Evolutionary conservation across 2,888 invertebrate species (phyloP).

Genomic region (Sarcophaga carnaria): DNA sequence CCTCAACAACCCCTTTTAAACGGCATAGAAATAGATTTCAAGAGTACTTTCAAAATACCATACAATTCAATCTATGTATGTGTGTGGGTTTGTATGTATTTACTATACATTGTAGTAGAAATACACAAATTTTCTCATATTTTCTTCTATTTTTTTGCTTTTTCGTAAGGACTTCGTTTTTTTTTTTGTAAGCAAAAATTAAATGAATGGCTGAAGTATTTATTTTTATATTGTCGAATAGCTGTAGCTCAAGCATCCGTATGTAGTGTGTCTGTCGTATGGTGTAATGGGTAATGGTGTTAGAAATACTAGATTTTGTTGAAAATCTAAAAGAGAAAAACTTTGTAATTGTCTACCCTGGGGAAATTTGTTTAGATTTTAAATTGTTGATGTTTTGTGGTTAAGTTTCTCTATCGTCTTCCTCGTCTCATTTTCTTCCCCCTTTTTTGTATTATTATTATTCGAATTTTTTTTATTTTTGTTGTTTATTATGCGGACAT

Average conservation of each 20-base stretch:
- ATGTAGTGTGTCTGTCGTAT: neutral
- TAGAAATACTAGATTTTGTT: neutral
- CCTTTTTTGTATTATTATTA: neutral
- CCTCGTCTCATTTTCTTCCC: neutral
- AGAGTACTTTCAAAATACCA: neutral
- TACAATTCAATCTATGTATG: neutral
- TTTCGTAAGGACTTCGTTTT: conserved; percentile 16
- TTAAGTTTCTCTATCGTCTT: conserved; percentile 21
- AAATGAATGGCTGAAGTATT: conserved; percentile 32
- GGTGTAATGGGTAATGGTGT: neutral
- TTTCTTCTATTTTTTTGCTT: no score
- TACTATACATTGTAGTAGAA: neutral
- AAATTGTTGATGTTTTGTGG: conserved; percentile 69
- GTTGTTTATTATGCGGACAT: neutral
- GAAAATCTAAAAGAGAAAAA: conserved; percentile 33
- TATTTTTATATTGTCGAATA: conserved; percentile 18
- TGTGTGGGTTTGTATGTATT: neutral
- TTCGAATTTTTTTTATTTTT: neutral
- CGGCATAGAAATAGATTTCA: conserved; percentile 3
- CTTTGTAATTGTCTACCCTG: conserved; percentile 63
- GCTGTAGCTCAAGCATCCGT: neutral
- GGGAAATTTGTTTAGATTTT: conserved; percentile 68
- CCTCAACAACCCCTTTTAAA: neutral
- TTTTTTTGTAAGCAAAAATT: conserved; percentile 43
- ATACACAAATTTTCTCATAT: no score